Evolutionary conservation across 2,797 vertebrate species (phyloP).

Genomic region (Tympanoctomys barrerae): DNA sequence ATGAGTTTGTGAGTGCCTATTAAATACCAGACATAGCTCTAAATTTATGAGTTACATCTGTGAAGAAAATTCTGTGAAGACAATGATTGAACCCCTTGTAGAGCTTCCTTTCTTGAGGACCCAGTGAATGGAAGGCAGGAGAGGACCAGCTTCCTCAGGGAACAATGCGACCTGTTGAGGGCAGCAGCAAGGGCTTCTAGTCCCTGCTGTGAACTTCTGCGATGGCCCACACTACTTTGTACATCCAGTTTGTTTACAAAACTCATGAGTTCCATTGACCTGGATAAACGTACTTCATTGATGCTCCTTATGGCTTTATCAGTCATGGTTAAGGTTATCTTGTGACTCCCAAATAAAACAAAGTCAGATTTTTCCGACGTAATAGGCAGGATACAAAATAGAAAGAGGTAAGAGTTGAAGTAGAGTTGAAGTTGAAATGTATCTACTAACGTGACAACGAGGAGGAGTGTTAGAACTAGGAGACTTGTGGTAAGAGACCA

Average conservation of each 20-base stretch:
- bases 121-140: background rate
- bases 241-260: background rate
- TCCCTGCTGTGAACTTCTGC: background rate
- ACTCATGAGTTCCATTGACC: background rate
- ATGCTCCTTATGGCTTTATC: background rate
- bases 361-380: slow-evolving; percentile 16
- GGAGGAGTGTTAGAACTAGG: background rate
- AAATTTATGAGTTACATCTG: background rate
- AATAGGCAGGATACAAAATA: background rate
- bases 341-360: background rate
- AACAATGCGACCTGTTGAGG: background rate
- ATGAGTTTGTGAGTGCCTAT: background rate
- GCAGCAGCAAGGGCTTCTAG: background rate
- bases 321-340: slow-evolving; percentile 23
- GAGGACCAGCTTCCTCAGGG: background rate
- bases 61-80: slow-evolving; percentile 12
- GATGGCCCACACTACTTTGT: background rate
- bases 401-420: slow-evolving; percentile 19
- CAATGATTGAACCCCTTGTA: background rate
- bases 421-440: background rate
- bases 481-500: background rate
- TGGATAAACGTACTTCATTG: background rate
- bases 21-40: background rate
- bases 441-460: background rate
- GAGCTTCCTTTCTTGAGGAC: background rate